Evolutionary conservation across 2,797 vertebrate genomes (phyloP), one percentile per base, ranked within the genome.

Genomic region (Lemur catta): DNA sequence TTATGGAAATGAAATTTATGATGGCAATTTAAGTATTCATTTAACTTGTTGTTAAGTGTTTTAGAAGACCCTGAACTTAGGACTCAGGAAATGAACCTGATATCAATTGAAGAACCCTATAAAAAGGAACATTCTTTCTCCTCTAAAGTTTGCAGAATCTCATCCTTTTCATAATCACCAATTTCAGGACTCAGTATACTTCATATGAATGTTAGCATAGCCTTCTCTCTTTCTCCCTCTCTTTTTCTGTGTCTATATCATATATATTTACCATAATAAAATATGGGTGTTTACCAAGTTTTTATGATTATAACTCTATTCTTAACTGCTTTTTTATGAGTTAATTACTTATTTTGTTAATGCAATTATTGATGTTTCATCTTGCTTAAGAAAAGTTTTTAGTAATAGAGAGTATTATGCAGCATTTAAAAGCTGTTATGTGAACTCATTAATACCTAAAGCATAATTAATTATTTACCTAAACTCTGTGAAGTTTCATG

Each of bases 271-370:
- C 11, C 55, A 65, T 18, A 65, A 48, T 67, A 78, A 69, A 78
- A 52, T 84, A 30, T 33, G 63, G 10, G 7, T n/a, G 14, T 89
- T 33, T 76, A 52, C 48, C 48, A 76, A 38, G 33, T 43, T 71
- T 79, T 65, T 75, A 41, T 48, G 41, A 59, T 81, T 78, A 46
- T 43, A 63, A 26, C 14, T 80, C 10, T 82, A 82, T 30, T 78
- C 43, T 72, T 7, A 33, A 69, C 76, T 88, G 18, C 2, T 24
- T 74, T 26, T 26, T 43, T 88, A 20, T 79, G 17, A 84, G 6
- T 74, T 67, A 59, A 72, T 79, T 65, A 84, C 18, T 48, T 93
- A 67, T 79, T 85, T 96, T 91, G n/a, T 65, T 63, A 91, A 71
- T 75, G 4, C 6, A 79, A 78, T 84, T 85, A 79, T 52, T 88